A percentile compares a stretch with the other conserved stretches of the same genome.
These are phyloP conservation scores for Steinernema scapterisci DNA, from an alignment of 2,888 invertebrate species.

Conservation along the genomic window DNA sequence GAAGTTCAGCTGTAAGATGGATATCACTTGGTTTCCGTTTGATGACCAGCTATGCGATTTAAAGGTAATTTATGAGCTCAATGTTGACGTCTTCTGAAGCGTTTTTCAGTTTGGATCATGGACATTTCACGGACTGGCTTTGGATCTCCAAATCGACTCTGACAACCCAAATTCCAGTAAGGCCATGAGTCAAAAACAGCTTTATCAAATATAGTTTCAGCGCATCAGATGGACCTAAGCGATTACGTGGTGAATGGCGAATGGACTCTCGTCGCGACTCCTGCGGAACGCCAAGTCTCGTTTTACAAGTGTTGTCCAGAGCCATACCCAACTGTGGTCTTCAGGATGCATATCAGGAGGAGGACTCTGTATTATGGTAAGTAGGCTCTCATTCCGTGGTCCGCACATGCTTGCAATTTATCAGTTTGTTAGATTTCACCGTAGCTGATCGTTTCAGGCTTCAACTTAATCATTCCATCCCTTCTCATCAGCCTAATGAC, in stretches of 20 bases:
- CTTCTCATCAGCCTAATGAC: conserved; percentile 99
- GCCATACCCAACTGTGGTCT: conserved; percentile 71
- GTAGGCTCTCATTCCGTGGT: too few species aligned
- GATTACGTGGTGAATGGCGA: conserved; percentile 61
- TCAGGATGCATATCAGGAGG: conserved; percentile 90
- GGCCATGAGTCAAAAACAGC: neutral
- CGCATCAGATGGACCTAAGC: conserved; percentile 57
- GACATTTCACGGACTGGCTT: conserved; percentile 89
- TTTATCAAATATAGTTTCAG: conserved; percentile 30
- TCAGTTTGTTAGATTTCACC: too few species aligned
- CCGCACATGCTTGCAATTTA: too few species aligned
- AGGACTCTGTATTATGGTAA: conserved; percentile 90
- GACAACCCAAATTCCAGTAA: conserved; percentile 44
- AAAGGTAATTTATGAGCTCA: conserved; percentile 43
- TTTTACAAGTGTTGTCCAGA: conserved; percentile 83
- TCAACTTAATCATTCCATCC: conserved; percentile 98
- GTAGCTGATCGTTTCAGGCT: conserved; percentile 73
- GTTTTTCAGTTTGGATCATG: conserved; percentile 83
- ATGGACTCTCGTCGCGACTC: conserved; percentile 63
- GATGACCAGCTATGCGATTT: conserved; percentile 79
- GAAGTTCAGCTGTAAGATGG: conserved; percentile 54
- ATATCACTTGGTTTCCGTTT: conserved; percentile 97
- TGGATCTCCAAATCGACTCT: conserved; percentile 77
- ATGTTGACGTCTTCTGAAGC: too few species aligned
- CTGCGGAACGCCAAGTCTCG: conserved; percentile 67